phyloP scores from a whole-genome alignment of 2,797 vertebrate species.

The Tangara arthus region DNA sequence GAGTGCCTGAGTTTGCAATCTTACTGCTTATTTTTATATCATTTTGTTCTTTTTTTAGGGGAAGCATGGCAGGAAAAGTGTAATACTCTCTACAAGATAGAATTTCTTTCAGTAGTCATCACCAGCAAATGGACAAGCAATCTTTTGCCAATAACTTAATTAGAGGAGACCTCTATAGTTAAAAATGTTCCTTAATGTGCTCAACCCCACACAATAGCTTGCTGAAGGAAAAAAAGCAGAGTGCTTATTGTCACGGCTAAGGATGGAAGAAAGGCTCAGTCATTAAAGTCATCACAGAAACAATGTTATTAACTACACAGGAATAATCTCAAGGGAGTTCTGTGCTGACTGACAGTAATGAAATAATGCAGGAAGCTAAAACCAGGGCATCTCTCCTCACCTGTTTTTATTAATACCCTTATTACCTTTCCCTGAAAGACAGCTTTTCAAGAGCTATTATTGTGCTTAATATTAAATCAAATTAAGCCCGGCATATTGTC shows the following conservation, averaged over 20 bases:
- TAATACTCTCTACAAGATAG: neutral
- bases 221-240: conserved; percentile 4
- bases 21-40: neutral
- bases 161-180: conserved; percentile 39
- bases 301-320: conserved; percentile 37
- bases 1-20: conserved; percentile 4
- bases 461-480: neutral
- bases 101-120: conserved; percentile 8
- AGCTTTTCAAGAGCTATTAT: conserved; percentile 6
- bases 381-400: neutral
- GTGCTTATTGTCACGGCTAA: conserved; percentile 11
- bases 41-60: neutral
- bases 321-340: conserved; percentile 23
- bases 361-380: conserved; percentile 27
- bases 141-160: conserved; percentile 35
- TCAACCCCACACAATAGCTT: neutral
- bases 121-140: conserved; percentile 19
- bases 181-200: conserved; percentile 27
- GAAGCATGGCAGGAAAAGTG: neutral
- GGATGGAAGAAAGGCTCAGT: conserved; percentile 33
- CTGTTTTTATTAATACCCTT: conserved; percentile 34
- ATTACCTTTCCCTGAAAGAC: conserved; percentile 19
- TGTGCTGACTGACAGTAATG: conserved; percentile 19
- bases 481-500: neutral
- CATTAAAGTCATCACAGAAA: conserved; percentile 47